phyloP scores from a whole-genome alignment of 2,888 invertebrate species.

The Calameuta pallipes region DNA sequence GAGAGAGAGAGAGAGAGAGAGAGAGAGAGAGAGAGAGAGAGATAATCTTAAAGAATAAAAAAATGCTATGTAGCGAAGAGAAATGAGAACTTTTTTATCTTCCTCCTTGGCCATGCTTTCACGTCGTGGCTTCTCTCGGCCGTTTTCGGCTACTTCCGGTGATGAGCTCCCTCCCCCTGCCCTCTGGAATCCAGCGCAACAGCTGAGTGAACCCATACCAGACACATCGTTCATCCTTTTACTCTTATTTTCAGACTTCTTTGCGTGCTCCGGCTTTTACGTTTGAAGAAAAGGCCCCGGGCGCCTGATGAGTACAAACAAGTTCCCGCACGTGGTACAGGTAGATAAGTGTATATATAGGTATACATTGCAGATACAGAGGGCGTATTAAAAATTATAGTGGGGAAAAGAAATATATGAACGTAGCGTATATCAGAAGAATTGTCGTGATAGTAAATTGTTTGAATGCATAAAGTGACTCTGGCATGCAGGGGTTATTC shows the following conservation, averaged over 20 bases:
- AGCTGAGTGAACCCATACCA: constrained; percentile 22
- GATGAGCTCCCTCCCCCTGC: not conserved
- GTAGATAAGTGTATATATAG: not conserved
- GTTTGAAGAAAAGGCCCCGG: not conserved
- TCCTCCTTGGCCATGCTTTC: not conserved
- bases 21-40: too few relatives aligned
- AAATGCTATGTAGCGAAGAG: not conserved
- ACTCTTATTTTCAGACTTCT: constrained; percentile 19
- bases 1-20: too few relatives aligned
- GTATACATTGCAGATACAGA: not conserved
- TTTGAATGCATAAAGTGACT: not conserved
- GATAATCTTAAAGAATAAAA: not conserved
- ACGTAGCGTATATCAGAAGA: not conserved
- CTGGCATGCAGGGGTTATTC: not conserved
- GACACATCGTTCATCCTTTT: constrained; percentile 13
- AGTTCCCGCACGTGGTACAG: not conserved
- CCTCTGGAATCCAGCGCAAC: constrained; percentile 21
- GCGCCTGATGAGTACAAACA: not conserved
- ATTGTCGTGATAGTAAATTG: not conserved
- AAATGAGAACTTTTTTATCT: not conserved
- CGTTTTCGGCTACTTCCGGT: constrained; percentile 20
- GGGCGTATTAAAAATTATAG: not conserved
- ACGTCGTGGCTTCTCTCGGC: not conserved
- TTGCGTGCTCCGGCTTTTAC: constrained; percentile 9
- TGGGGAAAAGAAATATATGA: not conserved